Evolutionary conservation across 2,888 invertebrate genomes (phyloP), one percentile per base, ranked within the genome.

Genomic region (Parthenolecanium corni): DNA sequence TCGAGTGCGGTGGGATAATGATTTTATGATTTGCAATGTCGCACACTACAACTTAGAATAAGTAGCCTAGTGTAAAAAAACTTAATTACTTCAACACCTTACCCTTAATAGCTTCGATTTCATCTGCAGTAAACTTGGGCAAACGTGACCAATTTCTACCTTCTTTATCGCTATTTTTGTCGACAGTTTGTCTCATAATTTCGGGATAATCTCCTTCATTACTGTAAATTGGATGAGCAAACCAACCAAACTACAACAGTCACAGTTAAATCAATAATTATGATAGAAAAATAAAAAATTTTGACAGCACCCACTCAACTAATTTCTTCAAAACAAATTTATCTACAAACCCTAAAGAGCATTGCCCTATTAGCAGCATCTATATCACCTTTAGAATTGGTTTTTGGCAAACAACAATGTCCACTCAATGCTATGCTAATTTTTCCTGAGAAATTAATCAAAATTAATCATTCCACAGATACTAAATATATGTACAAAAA

Each of bases 61-160:
- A 18, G n/a, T 64, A 31, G 25, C 53, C 14, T 44, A 62, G 23
- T 24, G 44, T 24, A 24, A 20, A 16, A 38, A 21, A 40, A 1
- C 23, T 3, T 12, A 49, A 3, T 9, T 9, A 38, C 21, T 16
- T 21, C 20, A 16, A 3, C 12, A 31, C 9, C 9, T 31, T 65
- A 69, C 69, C 69, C 66, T 69, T 71, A 20, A 87, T 78, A 56
- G 75, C 73, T 9, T 73, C 70, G 9, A 84, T 75, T 74, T 86
- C 84, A 21, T 80, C 75, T 9, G 67, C 46, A 0, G 74, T 71
- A 54, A 80, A 76, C 44, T 65, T 63, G 0, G 79, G 79, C 21
- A 80, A 69, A 62, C 77, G 70, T 0, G 79, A 78, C 44, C 67
- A 66, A 0, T 68, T 52, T 52, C 72, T 74, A 6, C 76, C 76